phyloP scores from a whole-genome alignment of 2,888 invertebrate species.

The Watsonalla binaria region DNA sequence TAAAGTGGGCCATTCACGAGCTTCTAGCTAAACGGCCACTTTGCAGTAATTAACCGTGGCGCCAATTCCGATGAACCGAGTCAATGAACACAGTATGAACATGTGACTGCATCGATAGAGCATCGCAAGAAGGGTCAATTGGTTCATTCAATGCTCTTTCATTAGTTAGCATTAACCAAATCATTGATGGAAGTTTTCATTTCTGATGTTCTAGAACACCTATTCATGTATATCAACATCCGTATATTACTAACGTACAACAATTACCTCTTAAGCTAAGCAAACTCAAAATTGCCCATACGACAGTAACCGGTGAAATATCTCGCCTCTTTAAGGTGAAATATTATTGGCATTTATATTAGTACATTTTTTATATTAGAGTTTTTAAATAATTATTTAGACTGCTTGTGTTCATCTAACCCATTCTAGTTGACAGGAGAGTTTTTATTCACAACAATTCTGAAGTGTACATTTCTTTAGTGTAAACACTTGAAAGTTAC shows the following conservation, averaged over 20 bases:
- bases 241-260: too few species aligned
- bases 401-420: too few species aligned
- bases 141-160: slow-evolving; percentile 9
- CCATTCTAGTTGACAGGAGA: too few species aligned
- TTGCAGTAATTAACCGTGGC: slow-evolving; percentile 58
- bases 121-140: slow-evolving; percentile 13
- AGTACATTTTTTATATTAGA: not conserved
- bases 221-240: too few species aligned
- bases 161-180: slow-evolving; percentile 6
- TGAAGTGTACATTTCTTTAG: too few species aligned
- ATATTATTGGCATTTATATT: not conserved
- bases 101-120: slow-evolving; percentile 13
- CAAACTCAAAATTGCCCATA: too few species aligned
- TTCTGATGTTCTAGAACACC: too few species aligned
- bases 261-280: too few species aligned
- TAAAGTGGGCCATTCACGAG: slow-evolving; percentile 51
- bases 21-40: slow-evolving; percentile 46
- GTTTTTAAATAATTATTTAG: too few species aligned
- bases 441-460: too few species aligned
- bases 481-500: not conserved
- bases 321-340: too few species aligned
- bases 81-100: slow-evolving; percentile 9
- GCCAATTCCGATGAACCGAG: slow-evolving; percentile 33
- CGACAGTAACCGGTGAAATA: too few species aligned
- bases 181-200: not conserved